Conservation (phyloP, 2,113 vertebrate species). For the Nycticebus coucang region DNA sequence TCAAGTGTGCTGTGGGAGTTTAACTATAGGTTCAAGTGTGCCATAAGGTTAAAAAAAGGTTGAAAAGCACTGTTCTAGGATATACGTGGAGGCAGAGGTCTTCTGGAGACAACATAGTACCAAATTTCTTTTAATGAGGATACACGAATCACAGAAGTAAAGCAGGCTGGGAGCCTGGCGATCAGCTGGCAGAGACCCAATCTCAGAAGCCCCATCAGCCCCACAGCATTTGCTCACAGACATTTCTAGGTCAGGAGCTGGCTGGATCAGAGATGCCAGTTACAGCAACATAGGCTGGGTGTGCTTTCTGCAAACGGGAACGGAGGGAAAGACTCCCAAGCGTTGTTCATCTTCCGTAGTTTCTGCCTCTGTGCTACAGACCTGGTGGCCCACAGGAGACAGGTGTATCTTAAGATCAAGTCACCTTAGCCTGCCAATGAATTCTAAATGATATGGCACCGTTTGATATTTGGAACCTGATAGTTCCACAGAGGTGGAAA, state of each 20-base stretch:
- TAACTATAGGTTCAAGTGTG: too few species aligned
- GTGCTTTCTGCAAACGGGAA: not conserved
- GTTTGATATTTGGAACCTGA: not conserved
- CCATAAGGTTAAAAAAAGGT: too few species aligned
- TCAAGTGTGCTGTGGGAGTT: too few species aligned
- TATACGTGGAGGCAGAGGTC: not conserved
- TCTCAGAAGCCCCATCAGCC: not conserved
- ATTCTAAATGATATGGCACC: not conserved
- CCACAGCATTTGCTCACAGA: not conserved
- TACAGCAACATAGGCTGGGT: not conserved
- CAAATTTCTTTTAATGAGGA: not conserved
- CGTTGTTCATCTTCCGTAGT: not conserved
- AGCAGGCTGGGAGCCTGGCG: not conserved
- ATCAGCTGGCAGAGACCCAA: not conserved
- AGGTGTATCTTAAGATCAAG: not conserved
- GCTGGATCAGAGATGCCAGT: not conserved
- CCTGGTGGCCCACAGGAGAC: not conserved
- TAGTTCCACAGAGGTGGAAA: conserved; percentile 27
- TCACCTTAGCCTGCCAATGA: not conserved
- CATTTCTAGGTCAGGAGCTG: not conserved
- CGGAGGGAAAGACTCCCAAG: not conserved
- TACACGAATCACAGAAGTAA: not conserved
- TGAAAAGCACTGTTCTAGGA: not conserved
- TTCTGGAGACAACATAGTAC: not conserved
- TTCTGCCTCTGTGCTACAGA: not conserved